Evolutionary conservation across 1,140 invertebrate species (phyloP), one percentile per base, ranked within the genome.

Genomic region (Leptinotarsa lineolata): DNA sequence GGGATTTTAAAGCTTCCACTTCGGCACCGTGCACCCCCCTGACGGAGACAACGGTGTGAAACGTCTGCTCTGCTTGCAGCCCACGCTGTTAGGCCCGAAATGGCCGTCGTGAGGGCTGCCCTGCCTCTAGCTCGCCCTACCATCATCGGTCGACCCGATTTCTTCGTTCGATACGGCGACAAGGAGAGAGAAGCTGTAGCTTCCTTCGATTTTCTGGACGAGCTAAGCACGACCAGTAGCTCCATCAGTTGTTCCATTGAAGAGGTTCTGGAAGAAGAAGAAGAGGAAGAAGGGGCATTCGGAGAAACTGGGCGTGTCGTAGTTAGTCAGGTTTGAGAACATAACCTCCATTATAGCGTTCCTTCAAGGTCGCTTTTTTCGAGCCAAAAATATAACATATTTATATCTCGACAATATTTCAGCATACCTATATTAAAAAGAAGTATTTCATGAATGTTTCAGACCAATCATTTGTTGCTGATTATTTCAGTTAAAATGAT

Each of bases 131-230:
- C 77, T 72, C 85, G 91, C 63, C 89, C 91, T 21, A 91, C 90
- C 75, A 92, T 93, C 82, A 90, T 94, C 77, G 91, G 90, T 73
- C 87, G 92, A 48, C 88, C 90, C 58, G 91, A 92, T 80, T 92
- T 94, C 84, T 94, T 88, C 86, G 89, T 92, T 45, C 88, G 92
- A 73, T 94, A 89, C 84, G 92, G 92, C n/a, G 91, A 92, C 73
- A 90, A 92, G 78, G 92, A 94, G 82, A 86, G 88, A 67, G 92
- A 92, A 83, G 92, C 92, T 22, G 90, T 94, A 66, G 91, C 92
- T 44, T 90, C 90, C 76, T 94, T 94, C 83, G 91, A 93, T 85
- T 94, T 93, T 85, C 87, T 94, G 67, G 89, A 94, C 81, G 89
- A 92, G 74, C 84, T 93, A 74, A 89, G 84, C 6, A 85, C 88